Percentiles rank a stretch among this genome's conserved stretches.
phyloP scores from a whole-genome alignment of 2,797 vertebrate species.

The Pseudochromis fuscus region DNA sequence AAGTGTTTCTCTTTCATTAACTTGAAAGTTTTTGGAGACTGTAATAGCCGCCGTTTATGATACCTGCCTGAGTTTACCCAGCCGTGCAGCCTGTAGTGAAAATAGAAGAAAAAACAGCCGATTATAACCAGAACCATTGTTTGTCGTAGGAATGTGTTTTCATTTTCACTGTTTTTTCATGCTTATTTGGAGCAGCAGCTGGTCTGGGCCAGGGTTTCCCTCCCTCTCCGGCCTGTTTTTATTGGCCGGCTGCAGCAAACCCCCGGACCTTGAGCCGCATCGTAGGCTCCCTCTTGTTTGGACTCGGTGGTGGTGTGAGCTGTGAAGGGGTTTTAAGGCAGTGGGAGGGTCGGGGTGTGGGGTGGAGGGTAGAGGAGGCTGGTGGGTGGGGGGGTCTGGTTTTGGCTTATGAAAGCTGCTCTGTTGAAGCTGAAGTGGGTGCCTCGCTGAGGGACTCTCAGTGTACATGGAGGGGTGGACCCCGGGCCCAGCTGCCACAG shows the following conservation, averaged over 20 bases:
- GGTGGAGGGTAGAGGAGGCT: constrained; percentile 3
- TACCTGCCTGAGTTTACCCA: constrained; percentile 57
- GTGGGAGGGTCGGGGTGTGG: constrained; percentile 20
- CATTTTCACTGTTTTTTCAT: constrained; percentile 70
- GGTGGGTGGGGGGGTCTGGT: constrained; percentile 43
- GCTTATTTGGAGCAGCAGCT: constrained; percentile 81
- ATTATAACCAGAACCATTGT: constrained; percentile 73
- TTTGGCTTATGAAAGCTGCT: constrained; percentile 83
- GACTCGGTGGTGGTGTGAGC: constrained; percentile 71
- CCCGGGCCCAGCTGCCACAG: constrained; percentile 66
- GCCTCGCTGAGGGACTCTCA: constrained; percentile 76
- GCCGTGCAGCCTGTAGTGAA: constrained; percentile 50
- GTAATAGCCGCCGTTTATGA: constrained; percentile 52
- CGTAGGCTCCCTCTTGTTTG: constrained; percentile 78
- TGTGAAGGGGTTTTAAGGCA: constrained; percentile 61
- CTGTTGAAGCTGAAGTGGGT: constrained; percentile 82
- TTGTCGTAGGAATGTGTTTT: constrained; percentile 69
- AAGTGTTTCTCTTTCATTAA: constrained; percentile 52
- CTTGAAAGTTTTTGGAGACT: constrained; percentile 32
- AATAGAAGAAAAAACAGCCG: constrained; percentile 60
- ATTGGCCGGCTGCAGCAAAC: constrained; percentile 73
- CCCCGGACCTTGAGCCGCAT: constrained; percentile 66
- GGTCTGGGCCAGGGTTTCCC: constrained; percentile 76
- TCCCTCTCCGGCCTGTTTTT: constrained; percentile 80
- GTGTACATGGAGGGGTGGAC: constrained; percentile 67